Evolutionary conservation across 2,113 vertebrate species (phyloP).

Genomic region (Struthio camelus): DNA sequence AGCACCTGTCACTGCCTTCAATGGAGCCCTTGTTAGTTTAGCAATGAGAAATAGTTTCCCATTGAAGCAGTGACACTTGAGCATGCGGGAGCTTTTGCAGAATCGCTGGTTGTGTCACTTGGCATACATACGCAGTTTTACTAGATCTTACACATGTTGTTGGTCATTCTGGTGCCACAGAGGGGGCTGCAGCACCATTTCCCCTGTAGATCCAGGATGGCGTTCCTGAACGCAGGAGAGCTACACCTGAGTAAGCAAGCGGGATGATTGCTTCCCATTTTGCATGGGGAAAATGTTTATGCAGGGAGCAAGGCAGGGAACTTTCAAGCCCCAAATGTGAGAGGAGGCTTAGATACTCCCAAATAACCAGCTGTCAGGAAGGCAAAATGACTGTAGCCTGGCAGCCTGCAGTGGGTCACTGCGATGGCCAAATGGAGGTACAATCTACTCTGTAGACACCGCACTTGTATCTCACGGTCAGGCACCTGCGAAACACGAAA

Average conservation of each 20-base stretch:
- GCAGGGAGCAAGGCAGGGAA: background rate
- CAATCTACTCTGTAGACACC: background rate
- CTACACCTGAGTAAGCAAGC: background rate
- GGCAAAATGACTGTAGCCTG: background rate
- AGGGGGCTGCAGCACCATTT: background rate
- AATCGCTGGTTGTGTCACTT: accelerated
- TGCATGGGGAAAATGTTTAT: background rate
- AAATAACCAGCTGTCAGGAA: background rate
- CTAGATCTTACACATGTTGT: background rate
- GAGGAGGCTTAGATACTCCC: background rate
- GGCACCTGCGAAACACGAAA: background rate
- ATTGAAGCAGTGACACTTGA: background rate
- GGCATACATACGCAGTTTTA: background rate
- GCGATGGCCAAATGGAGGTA: background rate
- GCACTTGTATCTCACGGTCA: background rate
- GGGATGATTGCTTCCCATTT: too few relatives aligned
- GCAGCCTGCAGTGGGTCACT: background rate
- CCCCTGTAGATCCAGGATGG: background rate
- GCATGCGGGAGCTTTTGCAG: background rate
- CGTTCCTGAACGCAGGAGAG: background rate
- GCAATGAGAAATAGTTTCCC: background rate
- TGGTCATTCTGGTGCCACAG: background rate
- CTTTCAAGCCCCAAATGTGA: accelerated
- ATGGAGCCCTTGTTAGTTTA: background rate
- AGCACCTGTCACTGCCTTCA: background rate